phyloP scores from a whole-genome alignment of 2,888 invertebrate species.

The Aquatica leii region DNA sequence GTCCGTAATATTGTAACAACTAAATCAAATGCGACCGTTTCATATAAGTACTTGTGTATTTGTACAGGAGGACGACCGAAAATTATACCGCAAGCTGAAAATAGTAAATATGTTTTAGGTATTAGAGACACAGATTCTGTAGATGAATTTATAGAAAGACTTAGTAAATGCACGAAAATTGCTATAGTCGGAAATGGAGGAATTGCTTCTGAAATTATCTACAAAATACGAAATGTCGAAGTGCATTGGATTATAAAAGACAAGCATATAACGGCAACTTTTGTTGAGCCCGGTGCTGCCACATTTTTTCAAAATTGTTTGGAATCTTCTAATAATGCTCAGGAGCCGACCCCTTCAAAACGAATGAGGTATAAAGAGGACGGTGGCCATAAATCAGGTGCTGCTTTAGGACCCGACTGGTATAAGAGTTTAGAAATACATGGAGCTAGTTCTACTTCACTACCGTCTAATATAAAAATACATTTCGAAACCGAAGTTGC shows the following conservation, averaged over 20 bases:
- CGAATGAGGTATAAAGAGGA: constrained; percentile 75
- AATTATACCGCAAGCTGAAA: constrained; percentile 68
- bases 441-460: constrained; percentile 55
- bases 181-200: constrained; percentile 96
- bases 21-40: constrained; percentile 63
- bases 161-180: constrained; percentile 75
- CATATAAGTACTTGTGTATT: constrained; percentile 85
- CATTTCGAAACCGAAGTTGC: constrained; percentile 69
- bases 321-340: constrained; percentile 55
- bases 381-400: constrained; percentile 72
- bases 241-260: constrained; percentile 96
- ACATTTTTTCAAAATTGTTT: constrained; percentile 92
- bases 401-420: constrained; percentile 98
- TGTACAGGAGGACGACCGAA: constrained; percentile 92
- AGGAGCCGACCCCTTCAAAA: constrained; percentile 51
- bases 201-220: constrained; percentile 95
- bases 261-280: constrained; percentile 90
- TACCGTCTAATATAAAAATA: constrained; percentile 65
- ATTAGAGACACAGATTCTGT: constrained; percentile 97
- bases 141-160: constrained; percentile 73
- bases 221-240: constrained; percentile 84
- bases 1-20: constrained; percentile 66
- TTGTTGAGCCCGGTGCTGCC: constrained; percentile 95
- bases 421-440: constrained; percentile 72
- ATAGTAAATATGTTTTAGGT: constrained; percentile 76